Evolutionary conservation across 2,113 vertebrate genomes (phyloP).

Genomic region (Mixornis gularis): DNA sequence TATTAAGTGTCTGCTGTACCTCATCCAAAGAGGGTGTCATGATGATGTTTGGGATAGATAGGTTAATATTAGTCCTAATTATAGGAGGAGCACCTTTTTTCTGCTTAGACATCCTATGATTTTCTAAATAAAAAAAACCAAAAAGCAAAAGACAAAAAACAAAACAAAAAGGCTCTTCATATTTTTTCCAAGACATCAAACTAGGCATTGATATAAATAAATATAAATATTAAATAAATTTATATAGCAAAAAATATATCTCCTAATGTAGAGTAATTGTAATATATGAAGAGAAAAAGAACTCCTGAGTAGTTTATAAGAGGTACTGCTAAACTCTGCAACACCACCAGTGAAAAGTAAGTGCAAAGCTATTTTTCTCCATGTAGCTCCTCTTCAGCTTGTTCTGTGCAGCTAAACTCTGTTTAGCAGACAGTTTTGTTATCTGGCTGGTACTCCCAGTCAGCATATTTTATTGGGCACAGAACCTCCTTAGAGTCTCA

Average conservation of each 20-base stretch:
- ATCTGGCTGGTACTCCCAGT: background rate
- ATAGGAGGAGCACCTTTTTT: conserved; percentile 73
- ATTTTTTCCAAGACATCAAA: background rate
- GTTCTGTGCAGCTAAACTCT: background rate
- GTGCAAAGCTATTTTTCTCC: background rate
- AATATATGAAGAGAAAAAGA: background rate
- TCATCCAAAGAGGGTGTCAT: conserved; percentile 86
- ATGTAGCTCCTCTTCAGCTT: background rate
- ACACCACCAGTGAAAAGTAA: background rate
- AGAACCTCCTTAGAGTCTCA: background rate
- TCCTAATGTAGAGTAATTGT: background rate
- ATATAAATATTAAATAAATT: background rate
- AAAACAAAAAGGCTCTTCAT: background rate
- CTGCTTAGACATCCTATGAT: conserved; percentile 40
- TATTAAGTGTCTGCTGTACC: conserved; percentile 84
- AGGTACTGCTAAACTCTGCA: background rate
- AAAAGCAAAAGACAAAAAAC: background rate
- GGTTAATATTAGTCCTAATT: conserved; percentile 76
- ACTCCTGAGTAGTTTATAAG: background rate
- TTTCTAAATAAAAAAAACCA: conserved; percentile 63
- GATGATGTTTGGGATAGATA: conserved; percentile 84
- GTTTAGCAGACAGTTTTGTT: background rate
- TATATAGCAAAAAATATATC: background rate
- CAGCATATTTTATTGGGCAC: background rate
- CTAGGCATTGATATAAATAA: background rate